Evolutionary conservation across 2,888 invertebrate genomes (phyloP), one percentile per base, ranked within the genome.

Genomic region (Ennomos fuscantarius): DNA sequence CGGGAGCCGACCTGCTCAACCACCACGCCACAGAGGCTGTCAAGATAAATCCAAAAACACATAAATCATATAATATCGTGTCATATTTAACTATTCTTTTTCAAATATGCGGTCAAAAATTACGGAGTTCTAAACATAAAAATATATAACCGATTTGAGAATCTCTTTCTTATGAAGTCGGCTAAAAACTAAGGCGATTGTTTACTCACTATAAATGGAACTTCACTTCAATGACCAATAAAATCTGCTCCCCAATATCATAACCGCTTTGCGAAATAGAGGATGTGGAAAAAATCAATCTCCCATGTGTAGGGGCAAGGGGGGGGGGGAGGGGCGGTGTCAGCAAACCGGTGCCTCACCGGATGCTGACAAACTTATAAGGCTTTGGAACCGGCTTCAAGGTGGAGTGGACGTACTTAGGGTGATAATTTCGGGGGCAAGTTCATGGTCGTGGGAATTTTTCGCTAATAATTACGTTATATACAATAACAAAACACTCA

Each of bases 281-380:
- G 68, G 68, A 68, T 65, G 63, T 63, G 59, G 60, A 65, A 65
- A 55, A 68, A 68, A 65, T 60, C 63, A 63, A 68, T 62, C 63
- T 67, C 62, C 58, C 58, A 58, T 58, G 63, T 37, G 53, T 32
- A 50, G 46, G 34, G 34, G 49, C 35, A 11, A 34, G 24, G 35
- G 42, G 44, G 40, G 33, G 35, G 31, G 5, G 31, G 39, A 41
- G 52, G 42, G 35, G 13, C 12, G 34, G 42, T 45, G 56, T 36
- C 48, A 49, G 37, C 39, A 56, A 56, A 62, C 63, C 63, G 63
- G 65, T 59, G 65, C 43, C 49, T 35, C 66, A 74, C 77, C 77
- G 77, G 77, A 77, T 73, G 74, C 67, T 49, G 59, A 55, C 52
- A 56, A 70, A 73, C 74, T 74, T 69, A 74, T 76, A 74, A 65